These are phyloP conservation scores for Paedocypris micromegethes DNA, from an alignment of 2,797 vertebrate species.

Conservation along the genomic window DNA sequence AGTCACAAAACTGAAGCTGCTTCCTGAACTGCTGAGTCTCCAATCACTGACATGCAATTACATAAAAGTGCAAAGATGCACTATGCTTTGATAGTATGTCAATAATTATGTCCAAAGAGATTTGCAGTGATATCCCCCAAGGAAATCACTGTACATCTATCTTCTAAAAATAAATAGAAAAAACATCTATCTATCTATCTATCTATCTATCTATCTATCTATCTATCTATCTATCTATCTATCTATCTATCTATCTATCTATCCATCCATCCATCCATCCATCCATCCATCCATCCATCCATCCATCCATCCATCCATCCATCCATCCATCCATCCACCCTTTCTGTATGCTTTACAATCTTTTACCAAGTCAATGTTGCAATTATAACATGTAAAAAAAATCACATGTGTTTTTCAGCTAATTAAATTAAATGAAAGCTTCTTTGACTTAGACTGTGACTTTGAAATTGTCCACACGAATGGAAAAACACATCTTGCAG, in stretches of 20 bases:
- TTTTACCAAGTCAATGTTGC: not conserved
- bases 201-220: too few relatives aligned
- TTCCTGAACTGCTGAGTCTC: slow-evolving; percentile 17
- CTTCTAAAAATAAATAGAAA: too few relatives aligned
- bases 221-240: not conserved
- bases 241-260: slow-evolving; percentile 12
- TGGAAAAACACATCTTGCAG: slow-evolving; percentile 10
- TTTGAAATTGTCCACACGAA: too few relatives aligned
- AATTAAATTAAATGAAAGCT: too few relatives aligned
- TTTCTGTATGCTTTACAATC: not conserved
- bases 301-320: not conserved
- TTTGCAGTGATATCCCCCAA: not conserved
- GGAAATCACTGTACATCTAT: too few relatives aligned
- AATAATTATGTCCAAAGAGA: slow-evolving; percentile 17
- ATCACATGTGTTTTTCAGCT: not conserved
- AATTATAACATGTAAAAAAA: not conserved
- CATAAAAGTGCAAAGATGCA: slow-evolving; percentile 7
- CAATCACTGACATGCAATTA: slow-evolving; percentile 25
- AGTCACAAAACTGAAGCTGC: slow-evolving; percentile 14
- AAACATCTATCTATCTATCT: too few relatives aligned
- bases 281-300: not conserved
- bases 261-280: not conserved
- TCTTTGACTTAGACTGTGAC: too few relatives aligned
- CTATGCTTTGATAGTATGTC: slow-evolving; percentile 9
- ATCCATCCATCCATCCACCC: not conserved